Base-by-base conservation (phyloP, 2,888 invertebrate species). In the Drosophila meridiana region DNA sequence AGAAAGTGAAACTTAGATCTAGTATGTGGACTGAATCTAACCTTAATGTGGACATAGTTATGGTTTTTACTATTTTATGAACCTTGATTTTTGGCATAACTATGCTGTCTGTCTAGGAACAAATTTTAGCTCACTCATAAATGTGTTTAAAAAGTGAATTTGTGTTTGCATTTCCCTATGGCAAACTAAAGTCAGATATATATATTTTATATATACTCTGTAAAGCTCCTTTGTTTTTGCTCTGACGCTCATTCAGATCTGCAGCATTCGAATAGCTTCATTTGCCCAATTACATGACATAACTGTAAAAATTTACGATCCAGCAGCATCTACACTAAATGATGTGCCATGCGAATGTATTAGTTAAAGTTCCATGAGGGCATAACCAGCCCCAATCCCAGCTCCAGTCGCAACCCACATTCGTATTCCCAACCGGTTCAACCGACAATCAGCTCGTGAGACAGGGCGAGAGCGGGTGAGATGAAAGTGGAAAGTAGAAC, bases 261-360 rank as follows among this genome's bases (percentile, higher is more conserved):
- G 70, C 69, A 64, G 65, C 53, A 78, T 87, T 66, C 61, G 63
- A 69, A 82, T 84, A 67, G 87, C 85, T 84, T 89, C 76, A 78
- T 87, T 87, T 84, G 64, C 59, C 69, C 83, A 84, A 84, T 84
- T 89, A 89, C 69, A 74, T 89, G 73, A 62, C 82, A 87, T 84
- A 70, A 84, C 89, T 83, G 82, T 84, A 83, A 87, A 89, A 89
- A 83, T 76, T 61, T 71, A 81, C 84, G 69, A 83, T 74, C 62
- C 80, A 68, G 45, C 63, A 63, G 63, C 57, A 62, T 38, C 58
- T 32, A 55, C 28, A 55, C 77, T 64, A 72, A 77, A 80, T 81
- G 81, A 80, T 77, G 78, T 78, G 78, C 67, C 59, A 77, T 72
- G 64, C 6, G 42, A 53, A 76, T 76, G 80, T 67, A 67, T 78